Percentiles rank a stretch among this genome's conserved stretches.
These are phyloP conservation scores for Leptatherina wallacei DNA, from an alignment of 2,797 vertebrate species.

Conservation along the genomic window DNA sequence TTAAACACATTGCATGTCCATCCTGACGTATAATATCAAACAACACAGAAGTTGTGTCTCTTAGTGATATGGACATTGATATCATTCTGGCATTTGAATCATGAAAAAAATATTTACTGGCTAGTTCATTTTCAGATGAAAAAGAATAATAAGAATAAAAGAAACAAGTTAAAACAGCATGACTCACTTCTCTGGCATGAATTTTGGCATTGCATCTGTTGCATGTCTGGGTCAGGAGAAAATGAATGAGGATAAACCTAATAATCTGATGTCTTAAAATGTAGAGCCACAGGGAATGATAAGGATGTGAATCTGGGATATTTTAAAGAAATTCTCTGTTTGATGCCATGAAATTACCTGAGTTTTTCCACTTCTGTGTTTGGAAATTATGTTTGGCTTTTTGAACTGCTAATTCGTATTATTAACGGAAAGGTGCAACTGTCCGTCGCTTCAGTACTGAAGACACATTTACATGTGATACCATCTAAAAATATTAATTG, in stretches of 20 bases:
- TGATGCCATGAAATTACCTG: not conserved
- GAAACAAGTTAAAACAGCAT: slow-evolving; percentile 17
- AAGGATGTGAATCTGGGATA: not conserved
- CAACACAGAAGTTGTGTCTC: slow-evolving; percentile 1
- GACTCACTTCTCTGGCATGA: slow-evolving; percentile 29
- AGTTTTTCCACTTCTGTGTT: not conserved
- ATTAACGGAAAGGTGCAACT: not conserved
- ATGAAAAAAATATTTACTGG: not conserved
- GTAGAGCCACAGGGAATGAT: not conserved
- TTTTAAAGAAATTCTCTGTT: not conserved
- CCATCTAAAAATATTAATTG: not conserved
- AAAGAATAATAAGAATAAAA: not conserved
- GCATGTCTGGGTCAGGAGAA: not conserved
- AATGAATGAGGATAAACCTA: not conserved
- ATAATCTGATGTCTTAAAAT: slow-evolving; percentile 6
- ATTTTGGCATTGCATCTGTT: slow-evolving; percentile 8
- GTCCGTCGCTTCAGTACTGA: not conserved
- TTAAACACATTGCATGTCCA: not conserved
- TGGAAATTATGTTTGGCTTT: not conserved
- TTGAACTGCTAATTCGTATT: not conserved
- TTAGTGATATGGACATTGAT: slow-evolving; percentile 1
- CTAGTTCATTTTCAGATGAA: slow-evolving; percentile 14
- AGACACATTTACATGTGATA: not conserved
- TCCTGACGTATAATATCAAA: slow-evolving; percentile 3
- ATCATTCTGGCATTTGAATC: not conserved